A percentile compares a stretch with the other conserved stretches of the same genome.
These are phyloP conservation scores for Troides aeacus DNA, from an alignment of 2,888 invertebrate species.

Conservation along the genomic window DNA sequence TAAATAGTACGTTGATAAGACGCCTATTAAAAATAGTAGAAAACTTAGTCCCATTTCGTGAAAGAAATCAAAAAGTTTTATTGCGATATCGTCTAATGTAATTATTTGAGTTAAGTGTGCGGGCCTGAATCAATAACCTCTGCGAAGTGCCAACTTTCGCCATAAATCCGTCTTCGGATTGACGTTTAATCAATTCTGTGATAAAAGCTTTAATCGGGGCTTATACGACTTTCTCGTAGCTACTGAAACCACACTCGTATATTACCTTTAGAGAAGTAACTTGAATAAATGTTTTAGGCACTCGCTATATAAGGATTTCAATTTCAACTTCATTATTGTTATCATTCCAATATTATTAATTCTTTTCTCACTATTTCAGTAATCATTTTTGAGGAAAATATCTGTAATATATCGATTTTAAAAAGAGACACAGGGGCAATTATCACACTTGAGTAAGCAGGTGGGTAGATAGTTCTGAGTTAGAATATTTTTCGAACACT, in stretches of 20 bases:
- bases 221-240: constrained; percentile 24
- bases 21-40: neutral
- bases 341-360: too few species aligned
- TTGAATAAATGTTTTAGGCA: neutral
- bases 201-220: constrained; percentile 30
- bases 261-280: constrained; percentile 20
- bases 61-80: constrained; percentile 14
- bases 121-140: constrained; percentile 21
- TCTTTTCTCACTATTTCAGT: too few species aligned
- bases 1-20: neutral
- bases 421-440: too few species aligned
- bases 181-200: constrained; percentile 28
- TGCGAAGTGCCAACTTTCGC: constrained; percentile 22
- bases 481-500: too few species aligned
- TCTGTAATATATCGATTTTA: too few species aligned
- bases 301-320: neutral
- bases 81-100: constrained; percentile 14
- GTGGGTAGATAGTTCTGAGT: too few species aligned
- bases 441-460: too few species aligned
- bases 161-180: constrained; percentile 26
- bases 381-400: too few species aligned
- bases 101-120: constrained; percentile 23
- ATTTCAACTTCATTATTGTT: too few species aligned
- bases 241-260: constrained; percentile 14
- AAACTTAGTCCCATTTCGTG: neutral